Conservation (phyloP, 2,888 invertebrate species). For the Chesias legatella region DNA sequence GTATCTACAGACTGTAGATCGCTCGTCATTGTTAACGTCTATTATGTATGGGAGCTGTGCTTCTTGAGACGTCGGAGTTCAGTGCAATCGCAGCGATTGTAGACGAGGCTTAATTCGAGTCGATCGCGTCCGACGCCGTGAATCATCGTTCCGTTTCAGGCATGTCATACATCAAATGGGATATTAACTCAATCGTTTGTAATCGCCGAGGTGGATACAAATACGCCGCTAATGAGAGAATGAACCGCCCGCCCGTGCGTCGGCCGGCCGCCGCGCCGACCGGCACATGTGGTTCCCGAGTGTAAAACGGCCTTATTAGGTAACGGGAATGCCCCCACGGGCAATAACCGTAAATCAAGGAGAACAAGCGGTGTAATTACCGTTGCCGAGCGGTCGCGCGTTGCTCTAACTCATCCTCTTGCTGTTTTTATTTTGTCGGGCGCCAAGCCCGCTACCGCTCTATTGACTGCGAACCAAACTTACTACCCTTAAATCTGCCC, state of each 20-base stretch:
- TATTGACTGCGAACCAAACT: conserved; percentile 73
- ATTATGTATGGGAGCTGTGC: conserved; percentile 12
- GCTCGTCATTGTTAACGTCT: conserved; percentile 23
- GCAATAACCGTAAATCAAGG: conserved; percentile 82
- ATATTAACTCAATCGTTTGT: conserved; percentile 72
- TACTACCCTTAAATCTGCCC: conserved; percentile 76
- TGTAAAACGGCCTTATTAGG: conserved; percentile 80
- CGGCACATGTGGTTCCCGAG: conserved; percentile 74
- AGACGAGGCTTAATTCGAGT: conserved; percentile 42
- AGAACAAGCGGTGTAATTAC: conserved; percentile 82
- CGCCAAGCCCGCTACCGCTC: conserved; percentile 66
- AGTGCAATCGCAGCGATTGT: conserved; percentile 35
- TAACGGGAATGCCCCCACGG: conserved; percentile 78
- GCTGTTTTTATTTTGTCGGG: conserved; percentile 77
- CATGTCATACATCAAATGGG: conserved; percentile 65
- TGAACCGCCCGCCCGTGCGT: conserved; percentile 64
- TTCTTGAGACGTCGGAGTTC: conserved; percentile 22
- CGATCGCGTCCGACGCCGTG: conserved; percentile 39
- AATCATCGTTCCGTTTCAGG: conserved; percentile 57
- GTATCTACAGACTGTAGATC: conserved; percentile 9
- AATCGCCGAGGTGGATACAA: conserved; percentile 69
- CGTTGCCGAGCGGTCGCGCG: conserved; percentile 75
- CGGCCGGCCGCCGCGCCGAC: conserved; percentile 43
- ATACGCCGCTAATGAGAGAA: conserved; percentile 74
- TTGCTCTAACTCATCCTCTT: conserved; percentile 76